Evolutionary conservation across 1,140 invertebrate species (phyloP).

Genomic region (Laupala kohalensis): DNA sequence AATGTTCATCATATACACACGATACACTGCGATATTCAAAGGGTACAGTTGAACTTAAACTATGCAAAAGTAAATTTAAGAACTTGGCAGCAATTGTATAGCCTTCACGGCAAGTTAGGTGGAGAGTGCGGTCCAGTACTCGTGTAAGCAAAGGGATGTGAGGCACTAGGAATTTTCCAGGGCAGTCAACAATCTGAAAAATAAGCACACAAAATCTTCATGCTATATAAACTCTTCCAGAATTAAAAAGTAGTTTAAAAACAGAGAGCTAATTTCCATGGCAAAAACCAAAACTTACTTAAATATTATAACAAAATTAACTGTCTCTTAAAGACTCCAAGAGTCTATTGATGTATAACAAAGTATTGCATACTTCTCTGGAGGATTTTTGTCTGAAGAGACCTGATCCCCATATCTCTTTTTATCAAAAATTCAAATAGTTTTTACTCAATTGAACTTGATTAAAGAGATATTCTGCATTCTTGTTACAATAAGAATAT

Average conservation of each 20-base stretch:
- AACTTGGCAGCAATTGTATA: slow-evolving; percentile 37
- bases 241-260: neutral
- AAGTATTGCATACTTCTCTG: too few species aligned
- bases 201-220: slow-evolving; percentile 7
- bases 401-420: too few species aligned
- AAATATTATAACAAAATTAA: too few species aligned
- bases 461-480: too few species aligned
- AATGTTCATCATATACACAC: slow-evolving; percentile 44
- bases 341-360: too few species aligned
- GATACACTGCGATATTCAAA: slow-evolving; percentile 48
- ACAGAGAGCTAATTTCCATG: neutral
- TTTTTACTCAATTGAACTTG: too few species aligned
- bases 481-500: too few species aligned
- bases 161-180: slow-evolving; percentile 42
- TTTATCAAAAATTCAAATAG: too few species aligned
- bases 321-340: too few species aligned
- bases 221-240: neutral
- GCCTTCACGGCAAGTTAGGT: slow-evolving; percentile 46
- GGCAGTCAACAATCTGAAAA: slow-evolving; percentile 38
- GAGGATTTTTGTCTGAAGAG: too few species aligned
- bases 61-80: slow-evolving; percentile 34
- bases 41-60: slow-evolving; percentile 44
- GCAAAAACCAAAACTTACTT: neutral
- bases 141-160: slow-evolving; percentile 44
- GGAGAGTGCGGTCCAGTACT: slow-evolving; percentile 46